A percentile compares a stretch with the other conserved stretches of the same genome.
These are phyloP conservation scores for Andrena praecox DNA, from an alignment of 2,888 invertebrate species.

Conservation along the genomic window DNA sequence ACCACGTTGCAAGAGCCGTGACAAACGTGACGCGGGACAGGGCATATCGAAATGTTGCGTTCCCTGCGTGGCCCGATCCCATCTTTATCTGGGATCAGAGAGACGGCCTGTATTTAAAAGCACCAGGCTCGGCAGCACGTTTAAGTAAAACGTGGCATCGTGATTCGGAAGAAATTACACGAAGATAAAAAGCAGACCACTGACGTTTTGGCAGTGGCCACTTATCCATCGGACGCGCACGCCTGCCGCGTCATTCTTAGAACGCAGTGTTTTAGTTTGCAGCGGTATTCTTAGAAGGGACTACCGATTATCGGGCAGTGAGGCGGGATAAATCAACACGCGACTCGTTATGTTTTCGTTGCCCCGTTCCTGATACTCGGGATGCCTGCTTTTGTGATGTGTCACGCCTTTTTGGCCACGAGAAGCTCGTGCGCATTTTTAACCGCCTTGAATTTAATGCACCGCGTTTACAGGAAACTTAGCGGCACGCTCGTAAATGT, in stretches of 20 bases:
- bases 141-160: constrained; percentile 72
- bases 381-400: not conserved
- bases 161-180: constrained; percentile 48
- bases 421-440: not conserved
- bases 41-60: constrained; percentile 27
- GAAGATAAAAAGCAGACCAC: constrained; percentile 64
- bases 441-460: not conserved
- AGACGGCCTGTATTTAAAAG: constrained; percentile 35
- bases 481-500: not conserved
- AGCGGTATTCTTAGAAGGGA: constrained; percentile 20
- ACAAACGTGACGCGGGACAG: constrained; percentile 18
- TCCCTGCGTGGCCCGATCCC: constrained; percentile 15
- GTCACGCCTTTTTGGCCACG: not conserved
- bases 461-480: not conserved
- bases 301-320: not conserved
- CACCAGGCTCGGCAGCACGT: constrained; percentile 41
- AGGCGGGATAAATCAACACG: not conserved
- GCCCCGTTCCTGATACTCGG: not conserved
- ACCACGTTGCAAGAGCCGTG: not conserved
- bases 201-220: constrained; percentile 46
- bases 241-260: constrained; percentile 43
- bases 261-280: constrained; percentile 25
- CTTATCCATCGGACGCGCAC: constrained; percentile 28
- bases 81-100: constrained; percentile 27
- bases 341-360: not conserved